Percentiles rank a stretch among this genome's conserved stretches.
phyloP scores from a whole-genome alignment of 2,113 vertebrate species.

The Tragelaphus buxtoni region DNA sequence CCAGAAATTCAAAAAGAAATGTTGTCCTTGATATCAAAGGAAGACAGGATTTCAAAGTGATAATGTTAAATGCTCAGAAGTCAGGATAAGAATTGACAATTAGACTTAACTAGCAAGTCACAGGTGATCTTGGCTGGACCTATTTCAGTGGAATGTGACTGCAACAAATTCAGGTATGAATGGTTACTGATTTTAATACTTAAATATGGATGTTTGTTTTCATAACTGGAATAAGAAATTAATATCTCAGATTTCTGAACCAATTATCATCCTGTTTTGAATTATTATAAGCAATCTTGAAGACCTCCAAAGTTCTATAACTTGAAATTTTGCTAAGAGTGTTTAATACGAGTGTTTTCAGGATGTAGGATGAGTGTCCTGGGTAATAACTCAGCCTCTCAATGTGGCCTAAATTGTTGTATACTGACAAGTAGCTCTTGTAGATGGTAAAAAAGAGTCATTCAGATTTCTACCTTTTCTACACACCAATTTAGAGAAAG shows the following conservation, averaged over 20 bases:
- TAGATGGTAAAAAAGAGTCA: not conserved
- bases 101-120: not conserved
- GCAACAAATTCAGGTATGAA: not conserved
- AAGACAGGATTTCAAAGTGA: not conserved
- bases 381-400: not conserved
- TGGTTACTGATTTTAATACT: not conserved
- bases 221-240: not conserved
- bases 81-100: not conserved
- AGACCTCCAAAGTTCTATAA: not conserved
- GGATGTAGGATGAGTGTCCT: not conserved
- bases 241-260: not conserved
- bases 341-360: not conserved
- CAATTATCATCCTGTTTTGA: not conserved
- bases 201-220: constrained; percentile 20
- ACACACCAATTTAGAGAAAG: not conserved
- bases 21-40: not conserved
- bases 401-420: not conserved
- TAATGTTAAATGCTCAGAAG: not conserved
- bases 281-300: not conserved
- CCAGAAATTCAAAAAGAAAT: not conserved
- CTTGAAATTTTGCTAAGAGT: constrained; percentile 7
- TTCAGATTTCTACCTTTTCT: not conserved
- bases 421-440: not conserved
- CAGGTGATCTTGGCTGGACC: not conserved
- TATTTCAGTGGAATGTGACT: not conserved